A percentile compares a stretch with the other conserved stretches of the same genome.
Evolutionary conservation across 2,888 invertebrate species (phyloP).

Genomic region (Serripes groenlandicus): DNA sequence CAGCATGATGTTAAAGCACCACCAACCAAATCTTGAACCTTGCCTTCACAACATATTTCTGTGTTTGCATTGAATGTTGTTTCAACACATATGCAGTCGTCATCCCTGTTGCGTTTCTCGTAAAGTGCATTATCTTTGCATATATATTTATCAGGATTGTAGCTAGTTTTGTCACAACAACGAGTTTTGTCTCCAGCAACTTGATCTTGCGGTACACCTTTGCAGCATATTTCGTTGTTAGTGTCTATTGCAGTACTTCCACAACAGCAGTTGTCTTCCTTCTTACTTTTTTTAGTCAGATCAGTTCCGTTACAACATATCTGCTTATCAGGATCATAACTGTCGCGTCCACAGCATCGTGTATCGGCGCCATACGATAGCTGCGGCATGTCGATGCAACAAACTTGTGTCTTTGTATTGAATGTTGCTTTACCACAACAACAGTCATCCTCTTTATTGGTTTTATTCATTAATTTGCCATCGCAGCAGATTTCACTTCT

Average conservation of each 20-base stretch:
- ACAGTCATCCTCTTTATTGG: conserved; percentile 44
- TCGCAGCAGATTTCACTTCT: conserved; percentile 49
- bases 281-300: conserved; percentile 22
- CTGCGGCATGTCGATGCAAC: conserved; percentile 49
- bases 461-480: conserved; percentile 30
- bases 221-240: conserved; percentile 46
- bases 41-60: conserved; percentile 57
- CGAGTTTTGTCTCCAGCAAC: conserved; percentile 46
- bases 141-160: conserved; percentile 42
- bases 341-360: conserved; percentile 44
- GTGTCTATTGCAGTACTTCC: conserved; percentile 45
- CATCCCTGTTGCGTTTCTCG: conserved; percentile 43
- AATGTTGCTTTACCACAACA: conserved; percentile 55
- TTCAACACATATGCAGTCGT: conserved; percentile 54
- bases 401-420: conserved; percentile 47
- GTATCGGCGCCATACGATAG: conserved; percentile 39
- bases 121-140: conserved; percentile 30
- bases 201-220: conserved; percentile 40
- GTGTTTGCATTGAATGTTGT: conserved; percentile 51
- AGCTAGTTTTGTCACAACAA: conserved; percentile 44
- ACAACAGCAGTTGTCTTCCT: conserved; percentile 52
- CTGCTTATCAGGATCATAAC: conserved; percentile 43
- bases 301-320: conserved; percentile 49
- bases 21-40: conserved; percentile 31
- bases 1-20: conserved; percentile 51